Conservation (phyloP, 2,888 invertebrate genomes). For the Hyposoter didymator region DNA sequence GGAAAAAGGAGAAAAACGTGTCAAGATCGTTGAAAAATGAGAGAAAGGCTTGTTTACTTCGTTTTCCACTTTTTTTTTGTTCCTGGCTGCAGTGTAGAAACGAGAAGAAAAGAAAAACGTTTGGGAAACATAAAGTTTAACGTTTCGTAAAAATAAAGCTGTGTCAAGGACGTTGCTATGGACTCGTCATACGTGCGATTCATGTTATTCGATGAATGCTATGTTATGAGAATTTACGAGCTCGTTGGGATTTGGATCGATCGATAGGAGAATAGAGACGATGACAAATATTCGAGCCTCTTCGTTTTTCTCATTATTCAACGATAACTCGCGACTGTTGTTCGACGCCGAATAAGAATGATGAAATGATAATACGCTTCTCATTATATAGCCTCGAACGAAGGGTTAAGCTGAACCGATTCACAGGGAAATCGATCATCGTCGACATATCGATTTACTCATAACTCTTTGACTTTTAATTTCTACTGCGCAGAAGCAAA, state of each 20-base stretch:
- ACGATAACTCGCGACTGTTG: not conserved
- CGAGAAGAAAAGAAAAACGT: not conserved
- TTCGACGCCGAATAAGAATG: not conserved
- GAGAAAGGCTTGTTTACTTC: conserved; percentile 18
- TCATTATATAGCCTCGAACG: not conserved
- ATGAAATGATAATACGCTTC: not conserved
- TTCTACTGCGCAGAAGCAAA: no score
- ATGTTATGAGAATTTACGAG: conserved; percentile 35
- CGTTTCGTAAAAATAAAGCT: conserved; percentile 21
- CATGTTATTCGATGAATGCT: conserved; percentile 24
- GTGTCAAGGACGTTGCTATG: conserved; percentile 39
- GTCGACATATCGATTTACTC: conserved; percentile 3
- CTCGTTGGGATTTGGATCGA: not conserved
- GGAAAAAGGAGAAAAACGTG: conserved; percentile 48
- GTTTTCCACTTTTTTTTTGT: conserved; percentile 23
- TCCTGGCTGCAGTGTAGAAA: not conserved
- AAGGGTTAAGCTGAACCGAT: not conserved
- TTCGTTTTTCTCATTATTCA: conserved; percentile 29
- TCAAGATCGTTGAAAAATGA: conserved; percentile 56
- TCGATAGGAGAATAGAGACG: conserved; percentile 15
- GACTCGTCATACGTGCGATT: conserved; percentile 9
- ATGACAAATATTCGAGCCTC: conserved; percentile 21
- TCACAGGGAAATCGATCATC: not conserved
- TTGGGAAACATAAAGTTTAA: not conserved
- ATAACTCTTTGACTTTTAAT: not conserved